Percentiles rank a stretch among this genome's conserved stretches.
phyloP scores from a whole-genome alignment of 2,888 invertebrate species.

The Phyto melanocephala region DNA sequence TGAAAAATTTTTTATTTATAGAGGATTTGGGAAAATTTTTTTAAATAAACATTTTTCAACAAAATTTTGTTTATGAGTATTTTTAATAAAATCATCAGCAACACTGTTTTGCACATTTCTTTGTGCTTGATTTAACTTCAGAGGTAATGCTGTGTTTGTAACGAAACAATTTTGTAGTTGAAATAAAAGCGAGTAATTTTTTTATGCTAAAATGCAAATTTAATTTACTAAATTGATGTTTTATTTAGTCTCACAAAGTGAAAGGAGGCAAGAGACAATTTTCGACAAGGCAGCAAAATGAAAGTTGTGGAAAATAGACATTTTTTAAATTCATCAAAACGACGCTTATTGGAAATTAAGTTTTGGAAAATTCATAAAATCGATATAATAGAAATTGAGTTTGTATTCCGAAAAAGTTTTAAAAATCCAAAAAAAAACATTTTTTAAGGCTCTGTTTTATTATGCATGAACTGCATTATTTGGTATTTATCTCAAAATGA shows the following conservation, averaged over 20 bases:
- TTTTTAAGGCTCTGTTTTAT: background rate
- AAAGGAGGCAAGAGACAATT: background rate
- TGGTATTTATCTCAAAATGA: too few relatives aligned
- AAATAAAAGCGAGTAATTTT: background rate
- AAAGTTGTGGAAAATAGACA: conserved; percentile 64
- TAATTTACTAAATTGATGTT: background rate
- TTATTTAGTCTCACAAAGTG: conserved; percentile 6
- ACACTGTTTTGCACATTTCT: too few relatives aligned
- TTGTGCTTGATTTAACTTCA: background rate
- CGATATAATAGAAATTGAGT: conserved; percentile 56
- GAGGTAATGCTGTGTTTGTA: background rate
- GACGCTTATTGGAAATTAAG: conserved; percentile 66
- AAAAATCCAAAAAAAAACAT: background rate
- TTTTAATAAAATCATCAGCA: too few relatives aligned
- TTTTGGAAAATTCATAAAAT: conserved; percentile 67
- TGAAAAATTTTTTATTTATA: too few relatives aligned
- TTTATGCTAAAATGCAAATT: conserved; percentile 5
- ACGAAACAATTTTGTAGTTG: background rate
- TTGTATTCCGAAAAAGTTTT: conserved; percentile 4
- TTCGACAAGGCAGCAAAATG: conserved; percentile 40
- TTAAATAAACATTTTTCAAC: too few relatives aligned
- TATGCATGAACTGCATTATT: too few relatives aligned
- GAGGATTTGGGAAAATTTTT: too few relatives aligned
- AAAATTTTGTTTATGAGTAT: too few relatives aligned
- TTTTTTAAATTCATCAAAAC: conserved; percentile 49